These are phyloP conservation scores for Lepidocyrtinus sp. DNA, from an alignment of 2,888 invertebrate species.

Conservation along the genomic window DNA sequence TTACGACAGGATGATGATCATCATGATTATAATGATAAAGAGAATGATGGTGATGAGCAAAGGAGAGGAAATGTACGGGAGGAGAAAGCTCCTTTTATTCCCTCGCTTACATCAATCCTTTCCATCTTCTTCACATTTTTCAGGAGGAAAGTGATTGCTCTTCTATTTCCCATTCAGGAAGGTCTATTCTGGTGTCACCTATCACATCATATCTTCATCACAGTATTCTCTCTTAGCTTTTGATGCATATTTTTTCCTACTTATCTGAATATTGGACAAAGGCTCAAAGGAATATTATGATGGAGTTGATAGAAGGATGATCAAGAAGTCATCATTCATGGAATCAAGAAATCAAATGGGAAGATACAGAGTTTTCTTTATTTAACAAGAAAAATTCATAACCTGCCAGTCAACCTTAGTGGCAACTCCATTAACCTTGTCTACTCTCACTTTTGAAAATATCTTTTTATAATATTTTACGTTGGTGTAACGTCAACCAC, in stretches of 20 bases:
- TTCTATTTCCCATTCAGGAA: too few species aligned
- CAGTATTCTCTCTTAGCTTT: neutral
- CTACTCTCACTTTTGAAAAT: too few species aligned
- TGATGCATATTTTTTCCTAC: too few species aligned
- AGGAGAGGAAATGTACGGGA: too few species aligned
- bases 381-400: slow-evolving; percentile 65
- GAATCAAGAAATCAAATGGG: slow-evolving; percentile 3
- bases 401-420: slow-evolving; percentile 66
- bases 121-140: neutral
- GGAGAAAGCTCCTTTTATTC: slow-evolving; percentile 26
- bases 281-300: too few species aligned
- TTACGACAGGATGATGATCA: slow-evolving; percentile 12
- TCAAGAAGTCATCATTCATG: too few species aligned
- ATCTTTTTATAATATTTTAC: too few species aligned
- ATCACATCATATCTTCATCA: slow-evolving; percentile 42
- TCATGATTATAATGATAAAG: slow-evolving; percentile 15
- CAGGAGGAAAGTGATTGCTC: slow-evolving; percentile 14
- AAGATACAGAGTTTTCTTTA: too few species aligned
- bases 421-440: slow-evolving; percentile 69
- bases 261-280: too few species aligned
- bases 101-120: neutral
- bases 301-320: too few species aligned
- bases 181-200: slow-evolving; percentile 41
- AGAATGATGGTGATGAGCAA: slow-evolving; percentile 25
- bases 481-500: too few species aligned